Evolutionary conservation across 2,797 vertebrate genomes (phyloP).

Genomic region (Coracias cyanogaster): DNA sequence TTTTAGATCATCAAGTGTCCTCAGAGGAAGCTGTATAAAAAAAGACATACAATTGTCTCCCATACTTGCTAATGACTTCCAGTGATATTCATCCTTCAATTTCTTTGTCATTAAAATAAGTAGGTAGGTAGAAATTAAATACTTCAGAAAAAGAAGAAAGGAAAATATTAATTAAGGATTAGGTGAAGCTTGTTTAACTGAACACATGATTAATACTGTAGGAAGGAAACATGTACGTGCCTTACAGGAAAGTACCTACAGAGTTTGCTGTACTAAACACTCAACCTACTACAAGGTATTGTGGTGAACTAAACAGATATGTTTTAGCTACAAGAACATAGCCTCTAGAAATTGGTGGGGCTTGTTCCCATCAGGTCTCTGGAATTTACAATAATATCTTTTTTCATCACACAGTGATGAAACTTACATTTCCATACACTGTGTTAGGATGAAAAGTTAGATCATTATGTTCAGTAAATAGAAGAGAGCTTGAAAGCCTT

Average conservation of each 20-base stretch:
- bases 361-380: background rate
- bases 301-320: background rate
- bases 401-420: background rate
- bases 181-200: background rate
- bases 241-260: background rate
- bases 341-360: background rate
- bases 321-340: background rate
- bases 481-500: background rate
- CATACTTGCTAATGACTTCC: background rate
- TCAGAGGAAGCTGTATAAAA: background rate
- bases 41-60: background rate
- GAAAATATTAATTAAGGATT: conserved; percentile 22
- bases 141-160: background rate
- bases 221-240: background rate
- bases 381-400: background rate
- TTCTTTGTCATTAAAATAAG: background rate
- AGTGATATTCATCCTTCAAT: background rate
- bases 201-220: background rate
- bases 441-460: background rate
- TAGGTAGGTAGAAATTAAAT: background rate
- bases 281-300: background rate
- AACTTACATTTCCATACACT: background rate
- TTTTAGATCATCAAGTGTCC: background rate
- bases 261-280: background rate
- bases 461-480: background rate